These are phyloP conservation scores for Nyctibius grandis DNA, from an alignment of 2,797 vertebrate genomes.

Conservation along the genomic window DNA sequence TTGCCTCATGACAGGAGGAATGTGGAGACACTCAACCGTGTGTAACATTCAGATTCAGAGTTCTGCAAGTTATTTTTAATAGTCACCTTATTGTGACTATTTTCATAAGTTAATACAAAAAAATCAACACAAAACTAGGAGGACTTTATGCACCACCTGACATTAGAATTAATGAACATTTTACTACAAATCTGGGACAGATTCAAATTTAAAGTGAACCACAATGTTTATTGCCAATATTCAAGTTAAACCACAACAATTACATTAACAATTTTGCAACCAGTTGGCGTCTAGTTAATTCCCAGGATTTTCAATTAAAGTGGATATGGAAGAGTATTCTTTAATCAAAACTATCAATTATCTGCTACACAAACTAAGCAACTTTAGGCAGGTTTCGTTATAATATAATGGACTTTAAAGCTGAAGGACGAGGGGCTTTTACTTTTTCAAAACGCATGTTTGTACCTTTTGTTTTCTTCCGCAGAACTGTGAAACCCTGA, in stretches of 20 bases:
- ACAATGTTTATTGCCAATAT: neutral
- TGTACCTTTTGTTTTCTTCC: neutral
- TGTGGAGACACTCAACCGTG: neutral
- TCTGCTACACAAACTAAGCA: neutral
- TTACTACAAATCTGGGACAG: neutral
- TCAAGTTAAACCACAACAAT: neutral
- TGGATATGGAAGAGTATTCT: neutral
- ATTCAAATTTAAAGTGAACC: neutral
- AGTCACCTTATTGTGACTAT: neutral
- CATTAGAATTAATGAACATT: neutral
- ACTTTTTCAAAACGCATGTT: neutral
- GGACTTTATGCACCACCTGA: neutral
- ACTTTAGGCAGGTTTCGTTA: neutral
- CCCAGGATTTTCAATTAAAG: neutral
- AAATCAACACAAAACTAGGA: neutral
- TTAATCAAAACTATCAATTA: neutral
- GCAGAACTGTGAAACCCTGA: neutral
- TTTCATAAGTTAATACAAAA: neutral
- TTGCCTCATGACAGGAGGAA: neutral
- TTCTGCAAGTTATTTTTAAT: neutral
- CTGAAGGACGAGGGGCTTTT: neutral
- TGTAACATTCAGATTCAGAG: neutral
- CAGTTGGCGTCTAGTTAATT: neutral
- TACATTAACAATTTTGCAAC: neutral
- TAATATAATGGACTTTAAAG: neutral